Conservation (phyloP, 2,113 vertebrate species). For the Amphilophus citrinellus region DNA sequence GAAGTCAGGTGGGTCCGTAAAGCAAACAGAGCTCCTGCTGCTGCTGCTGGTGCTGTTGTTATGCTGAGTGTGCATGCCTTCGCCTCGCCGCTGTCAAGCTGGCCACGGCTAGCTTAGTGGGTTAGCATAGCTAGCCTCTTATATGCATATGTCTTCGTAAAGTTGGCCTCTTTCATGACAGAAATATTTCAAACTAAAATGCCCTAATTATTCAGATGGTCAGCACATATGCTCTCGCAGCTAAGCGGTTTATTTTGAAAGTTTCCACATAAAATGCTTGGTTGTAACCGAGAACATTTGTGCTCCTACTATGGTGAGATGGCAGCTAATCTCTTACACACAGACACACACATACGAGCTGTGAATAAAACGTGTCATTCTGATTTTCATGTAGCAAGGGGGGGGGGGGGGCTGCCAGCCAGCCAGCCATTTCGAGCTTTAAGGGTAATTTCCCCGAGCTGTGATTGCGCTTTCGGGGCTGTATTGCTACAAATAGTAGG, state of each 20-base stretch:
- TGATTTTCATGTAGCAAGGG: background rate
- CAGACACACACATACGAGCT: background rate
- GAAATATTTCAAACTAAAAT: conserved; percentile 20
- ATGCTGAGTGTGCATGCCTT: conserved; percentile 82
- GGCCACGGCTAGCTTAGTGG: conserved; percentile 45
- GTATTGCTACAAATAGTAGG: conserved; percentile 45
- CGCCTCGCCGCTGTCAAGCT: conserved; percentile 60
- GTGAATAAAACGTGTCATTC: conserved; percentile 27
- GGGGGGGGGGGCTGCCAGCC: background rate
- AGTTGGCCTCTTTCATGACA: background rate
- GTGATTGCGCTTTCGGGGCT: background rate
- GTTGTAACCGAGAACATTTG: background rate
- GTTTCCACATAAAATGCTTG: background rate
- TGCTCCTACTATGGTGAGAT: conserved; percentile 46
- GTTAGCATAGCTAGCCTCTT: conserved; percentile 54
- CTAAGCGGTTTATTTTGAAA: conserved; percentile 47
- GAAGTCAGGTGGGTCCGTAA: conserved; percentile 67
- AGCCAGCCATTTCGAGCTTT: background rate
- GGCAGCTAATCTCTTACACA: conserved; percentile 53
- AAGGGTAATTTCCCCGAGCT: background rate
- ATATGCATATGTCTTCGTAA: conserved; percentile 9
- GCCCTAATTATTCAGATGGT: background rate
- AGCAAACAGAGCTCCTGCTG: conserved; percentile 44
- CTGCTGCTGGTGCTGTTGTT: conserved; percentile 66
- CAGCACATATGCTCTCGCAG: too few species aligned